A percentile compares a stretch with the other conserved stretches of the same genome.
phyloP scores from a whole-genome alignment of 2,888 invertebrate species.

The Ashinkailepas kermadecensis region DNA sequence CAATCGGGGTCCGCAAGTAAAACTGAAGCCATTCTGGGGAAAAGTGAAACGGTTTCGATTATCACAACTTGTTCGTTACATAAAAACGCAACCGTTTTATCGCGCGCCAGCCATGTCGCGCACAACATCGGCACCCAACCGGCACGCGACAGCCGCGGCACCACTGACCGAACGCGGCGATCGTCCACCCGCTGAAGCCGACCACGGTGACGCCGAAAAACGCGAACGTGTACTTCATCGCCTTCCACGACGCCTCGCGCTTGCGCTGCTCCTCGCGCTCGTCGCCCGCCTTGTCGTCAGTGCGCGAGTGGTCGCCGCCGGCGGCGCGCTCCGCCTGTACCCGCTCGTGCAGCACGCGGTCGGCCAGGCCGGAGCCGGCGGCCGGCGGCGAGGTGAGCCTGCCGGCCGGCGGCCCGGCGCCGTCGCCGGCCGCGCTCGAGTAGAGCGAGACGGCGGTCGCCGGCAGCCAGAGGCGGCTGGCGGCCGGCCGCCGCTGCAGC shows the following conservation, averaged over 20 bases:
- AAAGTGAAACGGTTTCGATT: not conserved
- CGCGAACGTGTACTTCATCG: slow-evolving; percentile 54
- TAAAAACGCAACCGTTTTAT: too few relatives aligned
- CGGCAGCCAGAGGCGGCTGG: not conserved
- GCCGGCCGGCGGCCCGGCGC: not conserved
- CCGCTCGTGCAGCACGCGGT: not conserved
- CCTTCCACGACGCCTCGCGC: slow-evolving; percentile 61
- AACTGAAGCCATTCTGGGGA: not conserved
- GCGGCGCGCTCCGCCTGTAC: not conserved
- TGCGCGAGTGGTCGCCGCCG: not conserved
- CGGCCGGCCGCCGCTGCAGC: not conserved
- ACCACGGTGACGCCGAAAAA: slow-evolving; percentile 41
- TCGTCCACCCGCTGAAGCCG: slow-evolving; percentile 38
- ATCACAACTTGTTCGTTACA: not conserved
- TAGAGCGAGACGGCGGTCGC: not conserved
- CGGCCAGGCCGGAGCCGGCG: slow-evolving; percentile 3
- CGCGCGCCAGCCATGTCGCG: too few relatives aligned
- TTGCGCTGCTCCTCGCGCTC: slow-evolving; percentile 48
- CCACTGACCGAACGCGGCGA: slow-evolving; percentile 41
- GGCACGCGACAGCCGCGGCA: not conserved
- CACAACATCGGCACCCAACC: too few relatives aligned
- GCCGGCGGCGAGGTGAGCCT: not conserved
- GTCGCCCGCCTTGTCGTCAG: slow-evolving; percentile 39
- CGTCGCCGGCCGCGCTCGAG: not conserved
- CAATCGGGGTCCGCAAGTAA: not conserved